Base-by-base conservation (phyloP, 2,888 invertebrate species). In the Idaea biselata region DNA sequence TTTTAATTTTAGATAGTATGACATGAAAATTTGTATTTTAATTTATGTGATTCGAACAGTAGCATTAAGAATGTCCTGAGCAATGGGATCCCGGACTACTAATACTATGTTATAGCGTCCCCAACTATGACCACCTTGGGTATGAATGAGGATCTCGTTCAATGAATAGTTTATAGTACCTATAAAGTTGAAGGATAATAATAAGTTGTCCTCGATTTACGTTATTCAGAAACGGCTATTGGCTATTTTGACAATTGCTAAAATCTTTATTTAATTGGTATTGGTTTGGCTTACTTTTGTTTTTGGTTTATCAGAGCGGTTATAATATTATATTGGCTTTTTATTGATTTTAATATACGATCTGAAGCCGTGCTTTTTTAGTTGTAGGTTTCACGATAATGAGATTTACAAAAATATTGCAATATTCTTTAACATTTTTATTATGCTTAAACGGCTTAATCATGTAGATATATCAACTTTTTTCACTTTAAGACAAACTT, bases 341-440 rank as follows among this genome's bases (percentile, higher is more conserved):
- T 33, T 44, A 44, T 44, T 11, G 14, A 44, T 44, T 44, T 11
- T 11, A 44, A 68, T 67, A 56, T 62, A 67, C 67, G 69, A 68
- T 66, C 67, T 70, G 65, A 67, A 68, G 58, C 61, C 60, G 63
- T 72, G 71, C 63, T 62, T 58, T 25, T 63, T 33, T 61, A 33
- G 7, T 54, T 17, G 11, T 65, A 64, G 60, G 58, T 64, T 44
- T 59, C 32, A 56, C 17, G 33, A 57, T n/a, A 59, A 18, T 61
- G 61, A 61, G 63, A 57, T 56, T 63, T 64, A 59, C 58, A 16
- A 59, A 55, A 60, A 44, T 44, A 44, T 60, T 58, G 57, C 55
- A 56, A 59, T 31, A 17, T 55, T 25, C 58, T 55, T 58, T 58
- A 25, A 3, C 5, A 25, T 25, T 44, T 44, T 8, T 44, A 44